Percentiles rank a stretch among this genome's conserved stretches.
Evolutionary conservation across 2,113 vertebrate species (phyloP).

Genomic region (Crotalus tigris): DNA sequence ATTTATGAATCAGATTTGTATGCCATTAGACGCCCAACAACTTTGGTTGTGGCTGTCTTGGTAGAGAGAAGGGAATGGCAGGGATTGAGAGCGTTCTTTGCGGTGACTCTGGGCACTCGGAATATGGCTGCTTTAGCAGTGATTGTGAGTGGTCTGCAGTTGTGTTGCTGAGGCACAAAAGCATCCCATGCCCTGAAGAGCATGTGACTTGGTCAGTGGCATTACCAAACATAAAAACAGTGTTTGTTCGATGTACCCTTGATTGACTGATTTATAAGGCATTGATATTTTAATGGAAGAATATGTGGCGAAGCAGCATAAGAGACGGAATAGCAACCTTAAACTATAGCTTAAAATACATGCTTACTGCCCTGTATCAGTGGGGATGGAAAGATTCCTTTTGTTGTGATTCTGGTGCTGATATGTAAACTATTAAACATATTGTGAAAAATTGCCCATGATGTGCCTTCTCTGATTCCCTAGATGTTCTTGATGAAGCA

Average conservation of each 20-base stretch:
- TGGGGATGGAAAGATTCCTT: too few species aligned
- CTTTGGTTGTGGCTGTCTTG: background rate
- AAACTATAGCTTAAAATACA: background rate
- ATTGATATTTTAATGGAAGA: background rate
- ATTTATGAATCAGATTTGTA: background rate
- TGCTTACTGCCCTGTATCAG: background rate
- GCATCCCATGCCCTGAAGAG: background rate
- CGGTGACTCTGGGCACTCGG: background rate
- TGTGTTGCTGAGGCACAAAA: background rate
- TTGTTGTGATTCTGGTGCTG: too few species aligned
- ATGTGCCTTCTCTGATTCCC: too few species aligned
- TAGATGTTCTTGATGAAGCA: too few species aligned
- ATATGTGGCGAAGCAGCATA: background rate
- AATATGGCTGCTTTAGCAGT: background rate
- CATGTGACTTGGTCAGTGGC: background rate
- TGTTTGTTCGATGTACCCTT: background rate
- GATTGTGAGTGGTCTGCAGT: background rate
- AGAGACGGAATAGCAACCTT: background rate
- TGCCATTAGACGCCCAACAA: background rate
- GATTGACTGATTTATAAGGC: background rate
- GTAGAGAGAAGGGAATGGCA: background rate
- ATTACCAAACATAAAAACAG: background rate
- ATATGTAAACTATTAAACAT: too few species aligned
- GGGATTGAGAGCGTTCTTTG: background rate
- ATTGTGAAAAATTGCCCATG: too few species aligned